Evolutionary conservation across 2,888 invertebrate species (phyloP), one percentile per base, ranked within the genome.

Genomic region (Sphaeridia pumilis): DNA sequence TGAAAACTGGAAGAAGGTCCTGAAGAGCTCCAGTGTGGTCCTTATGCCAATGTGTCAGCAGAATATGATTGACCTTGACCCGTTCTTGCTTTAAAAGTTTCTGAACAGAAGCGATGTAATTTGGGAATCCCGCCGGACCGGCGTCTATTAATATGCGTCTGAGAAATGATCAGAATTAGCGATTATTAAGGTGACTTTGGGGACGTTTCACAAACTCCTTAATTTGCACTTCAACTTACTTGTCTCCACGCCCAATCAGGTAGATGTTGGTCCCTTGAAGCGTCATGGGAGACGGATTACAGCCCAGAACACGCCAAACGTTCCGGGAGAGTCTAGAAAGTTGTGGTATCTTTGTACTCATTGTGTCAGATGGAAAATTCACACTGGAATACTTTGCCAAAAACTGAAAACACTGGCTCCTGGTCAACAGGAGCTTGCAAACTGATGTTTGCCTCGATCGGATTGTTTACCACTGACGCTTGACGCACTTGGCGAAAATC

Each of bases 231-330:
- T 17, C 12, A 20, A 14, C 20, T 38, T 72, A 88, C 93, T 81
- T 84, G 69, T 75, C 75, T 4, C 95, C 95, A 27, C 83, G 88
- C 34, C 97, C 98, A 56, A 98, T 77, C 17, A 98, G 74, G 70
- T 98, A 98, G 0, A 97, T 94, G 69, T 98, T 98, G 2, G 98
- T 98, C 42, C 98, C 98, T 72, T 97, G 97, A n/a, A 98, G 73
- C 0, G 97, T 97, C 86, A 93, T 89, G 17, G 82, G 78, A 1
- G 94, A 83, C 3, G 97, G 93, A 75, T 98, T 98, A 68, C 92
- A 93, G 52, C 97, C 97, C 46, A 98, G 73, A 63, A 98, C 79
- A 55, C 95, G 76, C 65, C 87, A 87, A 20, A 97, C 82, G 54
- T 82, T 76, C 22, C 77, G 76, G 0, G 90, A 85, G 17, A 95